A percentile compares a stretch with the other conserved stretches of the same genome.
These are phyloP conservation scores for Nebria ingens DNA, from an alignment of 1,140 invertebrate species.

Conservation along the genomic window DNA sequence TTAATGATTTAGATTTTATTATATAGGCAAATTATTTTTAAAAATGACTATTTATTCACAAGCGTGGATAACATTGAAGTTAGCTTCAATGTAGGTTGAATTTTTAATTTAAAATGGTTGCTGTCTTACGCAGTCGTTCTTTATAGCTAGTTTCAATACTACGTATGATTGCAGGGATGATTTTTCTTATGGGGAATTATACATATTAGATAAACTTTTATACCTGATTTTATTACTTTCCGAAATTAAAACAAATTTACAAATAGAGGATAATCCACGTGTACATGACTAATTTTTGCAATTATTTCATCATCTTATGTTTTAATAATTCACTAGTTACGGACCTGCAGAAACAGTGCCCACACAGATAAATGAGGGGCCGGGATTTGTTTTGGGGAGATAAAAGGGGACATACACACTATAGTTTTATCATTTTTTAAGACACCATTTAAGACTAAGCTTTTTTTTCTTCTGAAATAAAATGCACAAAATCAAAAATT, in stretches of 20 bases:
- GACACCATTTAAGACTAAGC: constrained; percentile 7
- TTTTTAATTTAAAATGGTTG: too few relatives aligned
- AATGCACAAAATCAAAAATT: constrained; percentile 1
- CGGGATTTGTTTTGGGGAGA: not conserved
- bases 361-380: constrained; percentile 1
- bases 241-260: constrained; percentile 9
- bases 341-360: constrained; percentile 3
- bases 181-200: too few relatives aligned
- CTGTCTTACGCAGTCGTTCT: too few relatives aligned
- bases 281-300: constrained; percentile 5
- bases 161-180: too few relatives aligned
- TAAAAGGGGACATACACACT: constrained; percentile 1
- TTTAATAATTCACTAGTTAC: not conserved
- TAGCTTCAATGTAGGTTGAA: too few relatives aligned
- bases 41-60: too few relatives aligned
- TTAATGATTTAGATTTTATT: too few relatives aligned
- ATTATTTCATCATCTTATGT: not conserved
- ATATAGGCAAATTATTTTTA: too few relatives aligned
- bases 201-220: constrained; percentile 2
- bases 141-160: too few relatives aligned
- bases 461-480: constrained; percentile 3
- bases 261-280: constrained; percentile 7
- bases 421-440: not conserved
- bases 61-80: too few relatives aligned
- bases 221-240: constrained; percentile 9